These are phyloP conservation scores for Drosophila sechellia DNA, from an alignment of 1,140 invertebrate species.

Conservation along the genomic window DNA sequence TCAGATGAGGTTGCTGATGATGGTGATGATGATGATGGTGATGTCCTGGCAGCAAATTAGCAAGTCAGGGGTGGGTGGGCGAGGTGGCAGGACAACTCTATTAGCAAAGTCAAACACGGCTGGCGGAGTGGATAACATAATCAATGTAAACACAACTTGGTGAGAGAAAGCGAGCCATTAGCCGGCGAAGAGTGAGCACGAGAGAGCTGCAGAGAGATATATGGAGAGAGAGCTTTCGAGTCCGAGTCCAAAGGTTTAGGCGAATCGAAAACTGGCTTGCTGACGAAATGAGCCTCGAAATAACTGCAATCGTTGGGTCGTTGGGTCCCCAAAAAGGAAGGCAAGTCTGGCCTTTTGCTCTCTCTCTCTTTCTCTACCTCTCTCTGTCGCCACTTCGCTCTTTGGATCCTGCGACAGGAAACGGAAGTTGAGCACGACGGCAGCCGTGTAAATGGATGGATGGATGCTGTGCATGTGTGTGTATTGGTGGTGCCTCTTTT, in stretches of 20 bases:
- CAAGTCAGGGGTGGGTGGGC: conserved; percentile 10
- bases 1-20: conserved; percentile 13
- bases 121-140: conserved; percentile 70
- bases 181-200: conserved; percentile 22
- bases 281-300: conserved; percentile 71
- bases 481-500: conserved; percentile 58
- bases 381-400: conserved; percentile 4
- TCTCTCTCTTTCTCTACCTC: conserved; percentile 11
- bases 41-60: conserved; percentile 67
- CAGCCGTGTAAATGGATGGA: conserved; percentile 50
- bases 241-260: conserved; percentile 55
- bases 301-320: conserved; percentile 53
- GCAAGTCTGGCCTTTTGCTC: conserved; percentile 11
- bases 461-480: conserved; percentile 36
- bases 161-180: conserved; percentile 26
- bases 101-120: conserved; percentile 68
- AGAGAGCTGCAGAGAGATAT: conserved; percentile 6
- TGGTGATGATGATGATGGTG: conserved; percentile 32
- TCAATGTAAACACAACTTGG: conserved; percentile 73
- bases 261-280: conserved; percentile 32
- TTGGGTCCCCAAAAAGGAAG: conserved; percentile 9
- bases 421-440: conserved; percentile 64
- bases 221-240: conserved; percentile 49
- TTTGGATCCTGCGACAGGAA: conserved; percentile 60
- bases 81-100: conserved; percentile 59